Evolutionary conservation across 2,797 vertebrate species (phyloP).

Genomic region (Hafferia zeledoni): DNA sequence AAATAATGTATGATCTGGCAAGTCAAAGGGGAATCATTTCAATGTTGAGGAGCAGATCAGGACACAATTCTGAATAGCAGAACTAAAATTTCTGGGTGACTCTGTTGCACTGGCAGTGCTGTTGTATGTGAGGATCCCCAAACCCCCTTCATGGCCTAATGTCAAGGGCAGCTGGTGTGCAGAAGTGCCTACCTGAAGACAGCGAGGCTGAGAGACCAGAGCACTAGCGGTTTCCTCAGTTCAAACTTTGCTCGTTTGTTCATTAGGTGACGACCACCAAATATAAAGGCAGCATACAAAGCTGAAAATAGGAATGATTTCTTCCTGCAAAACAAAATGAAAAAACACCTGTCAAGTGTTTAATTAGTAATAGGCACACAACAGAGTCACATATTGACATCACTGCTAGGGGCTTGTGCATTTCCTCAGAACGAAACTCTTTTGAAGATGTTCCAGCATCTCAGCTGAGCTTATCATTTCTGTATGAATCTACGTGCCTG

Average conservation of each 20-base stretch:
- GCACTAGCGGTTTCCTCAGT: conserved; percentile 93
- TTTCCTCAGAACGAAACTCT: not conserved
- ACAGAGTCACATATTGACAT: not conserved
- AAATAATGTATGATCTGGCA: not conserved
- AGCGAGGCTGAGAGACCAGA: conserved; percentile 97
- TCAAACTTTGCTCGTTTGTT: conserved; percentile 99
- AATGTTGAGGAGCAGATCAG: not conserved
- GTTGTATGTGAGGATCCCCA: not conserved
- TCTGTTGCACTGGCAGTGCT: not conserved
- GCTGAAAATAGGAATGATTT: conserved; percentile 98
- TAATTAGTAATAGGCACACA: not conserved
- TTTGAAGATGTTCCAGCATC: not conserved
- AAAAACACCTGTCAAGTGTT: not conserved
- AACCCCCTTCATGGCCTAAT: not conserved
- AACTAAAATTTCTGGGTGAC: not conserved
- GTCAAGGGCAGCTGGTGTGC: not conserved
- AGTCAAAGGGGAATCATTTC: not conserved
- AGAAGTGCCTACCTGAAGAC: conserved; percentile 89
- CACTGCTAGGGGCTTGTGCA: not conserved
- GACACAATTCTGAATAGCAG: not conserved
- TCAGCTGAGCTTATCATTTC: rapidly evolving
- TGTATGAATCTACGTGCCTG: not conserved
- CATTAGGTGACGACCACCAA: conserved; percentile 96
- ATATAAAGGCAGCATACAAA: conserved; percentile 94
- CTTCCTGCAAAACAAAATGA: conserved; percentile 86